Evolutionary conservation across 2,113 vertebrate genomes (phyloP).

Genomic region (Callionymus lyra): DNA sequence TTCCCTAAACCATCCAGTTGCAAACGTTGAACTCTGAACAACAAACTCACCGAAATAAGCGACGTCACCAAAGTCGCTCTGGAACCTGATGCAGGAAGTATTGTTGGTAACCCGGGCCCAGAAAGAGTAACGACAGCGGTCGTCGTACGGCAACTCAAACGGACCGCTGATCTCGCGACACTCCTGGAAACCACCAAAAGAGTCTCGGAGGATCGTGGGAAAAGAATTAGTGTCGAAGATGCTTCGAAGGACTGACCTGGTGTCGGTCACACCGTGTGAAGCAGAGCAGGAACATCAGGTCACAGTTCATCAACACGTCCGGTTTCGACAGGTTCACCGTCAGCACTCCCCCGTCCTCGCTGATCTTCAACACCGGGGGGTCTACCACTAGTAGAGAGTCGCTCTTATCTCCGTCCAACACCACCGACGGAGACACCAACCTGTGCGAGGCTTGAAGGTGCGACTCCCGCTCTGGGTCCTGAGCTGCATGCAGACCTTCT

Average conservation of each 20-base stretch:
- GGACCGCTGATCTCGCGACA: no score
- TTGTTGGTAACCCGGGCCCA: rapidly evolving
- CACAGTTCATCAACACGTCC: rapidly evolving
- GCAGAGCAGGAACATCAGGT: rapidly evolving
- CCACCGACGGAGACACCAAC: slow-evolving; percentile 21
- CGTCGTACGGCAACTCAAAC: slow-evolving; percentile 25
- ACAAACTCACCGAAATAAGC: slow-evolving; percentile 28
- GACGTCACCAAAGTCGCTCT: slow-evolving; percentile 2
- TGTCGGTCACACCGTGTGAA: rapidly evolving
- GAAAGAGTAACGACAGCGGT: slow-evolving; percentile 43
- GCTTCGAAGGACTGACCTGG: no score
- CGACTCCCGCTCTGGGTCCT: neutral
- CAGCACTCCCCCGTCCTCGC: rapidly evolving
- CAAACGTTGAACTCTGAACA: neutral
- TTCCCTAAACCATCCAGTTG: neutral
- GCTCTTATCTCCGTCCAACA: neutral
- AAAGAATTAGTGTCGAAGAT: no score
- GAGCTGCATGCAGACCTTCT: neutral
- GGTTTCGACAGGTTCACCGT: neutral
- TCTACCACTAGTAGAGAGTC: slow-evolving; percentile 8
- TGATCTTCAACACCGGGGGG: slow-evolving; percentile 14
- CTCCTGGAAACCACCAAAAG: no score
- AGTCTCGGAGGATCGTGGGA: no score
- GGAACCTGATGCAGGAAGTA: rapidly evolving
- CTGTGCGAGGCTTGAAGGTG: slow-evolving; percentile 10